phyloP scores from a whole-genome alignment of 2,797 vertebrate species.

The Garrulus glandarius region DNA sequence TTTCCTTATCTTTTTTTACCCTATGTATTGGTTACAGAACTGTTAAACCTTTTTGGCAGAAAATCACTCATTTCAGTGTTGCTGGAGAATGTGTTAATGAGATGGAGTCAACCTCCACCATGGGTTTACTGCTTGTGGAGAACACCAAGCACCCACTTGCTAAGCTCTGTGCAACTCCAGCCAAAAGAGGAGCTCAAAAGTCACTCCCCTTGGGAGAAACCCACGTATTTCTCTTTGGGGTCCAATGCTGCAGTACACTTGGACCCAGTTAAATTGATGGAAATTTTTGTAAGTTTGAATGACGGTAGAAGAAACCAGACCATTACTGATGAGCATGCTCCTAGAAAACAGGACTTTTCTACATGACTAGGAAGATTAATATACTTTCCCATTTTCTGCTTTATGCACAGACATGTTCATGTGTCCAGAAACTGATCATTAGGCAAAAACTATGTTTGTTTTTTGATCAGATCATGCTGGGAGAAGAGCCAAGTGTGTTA shows the following conservation, averaged over 20 bases:
- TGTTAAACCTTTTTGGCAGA: neutral
- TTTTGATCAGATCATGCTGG: slow-evolving; percentile 37
- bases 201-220: neutral
- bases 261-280: neutral
- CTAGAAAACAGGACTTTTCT: neutral
- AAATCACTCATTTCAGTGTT: neutral
- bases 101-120: neutral
- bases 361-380: neutral
- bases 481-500: slow-evolving; percentile 20
- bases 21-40: neutral
- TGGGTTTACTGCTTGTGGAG: neutral
- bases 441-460: neutral
- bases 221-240: neutral
- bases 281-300: neutral
- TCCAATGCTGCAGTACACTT: neutral
- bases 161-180: neutral
- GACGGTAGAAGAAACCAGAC: neutral
- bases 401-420: neutral
- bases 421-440: slow-evolving; percentile 32
- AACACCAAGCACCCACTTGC: neutral
- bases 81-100: neutral
- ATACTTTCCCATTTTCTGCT: neutral
- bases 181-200: neutral
- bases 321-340: neutral
- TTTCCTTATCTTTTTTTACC: neutral